Evolutionary conservation across 2,797 vertebrate species (phyloP).

Genomic region (Chelon labrosus): DNA sequence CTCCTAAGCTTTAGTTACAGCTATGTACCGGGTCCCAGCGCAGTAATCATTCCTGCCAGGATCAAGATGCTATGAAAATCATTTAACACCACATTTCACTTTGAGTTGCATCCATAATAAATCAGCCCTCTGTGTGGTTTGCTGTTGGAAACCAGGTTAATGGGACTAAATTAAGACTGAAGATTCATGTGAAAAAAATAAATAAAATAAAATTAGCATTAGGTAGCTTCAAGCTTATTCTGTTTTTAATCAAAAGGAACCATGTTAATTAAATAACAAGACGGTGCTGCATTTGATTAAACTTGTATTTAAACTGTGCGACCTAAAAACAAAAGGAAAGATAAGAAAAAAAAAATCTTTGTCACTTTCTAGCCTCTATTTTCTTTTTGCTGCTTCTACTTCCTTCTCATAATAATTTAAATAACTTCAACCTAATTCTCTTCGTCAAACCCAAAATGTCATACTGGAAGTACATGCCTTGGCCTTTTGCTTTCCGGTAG

Average conservation of each 20-base stretch:
- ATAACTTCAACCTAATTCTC: neutral
- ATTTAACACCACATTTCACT: slow-evolving; percentile 38
- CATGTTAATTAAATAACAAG: slow-evolving; percentile 18
- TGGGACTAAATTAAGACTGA: slow-evolving; percentile 5
- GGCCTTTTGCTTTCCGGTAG: neutral
- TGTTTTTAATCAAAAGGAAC: slow-evolving; percentile 12
- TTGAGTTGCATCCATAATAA: slow-evolving; percentile 28
- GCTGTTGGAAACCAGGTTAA: slow-evolving; percentile 33
- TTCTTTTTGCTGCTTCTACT: neutral
- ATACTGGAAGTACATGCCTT: neutral
- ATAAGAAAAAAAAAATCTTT: neutral
- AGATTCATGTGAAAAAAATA: slow-evolving; percentile 1
- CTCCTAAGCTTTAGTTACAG: neutral
- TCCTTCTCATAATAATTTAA: neutral
- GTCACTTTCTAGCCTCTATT: neutral
- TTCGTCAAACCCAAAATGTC: neutral
- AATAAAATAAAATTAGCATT: slow-evolving; percentile 6
- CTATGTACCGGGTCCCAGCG: neutral
- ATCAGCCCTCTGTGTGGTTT: slow-evolving; percentile 10
- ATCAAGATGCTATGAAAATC: slow-evolving; percentile 6
- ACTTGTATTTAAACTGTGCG: slow-evolving; percentile 2
- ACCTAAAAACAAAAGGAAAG: slow-evolving; percentile 13
- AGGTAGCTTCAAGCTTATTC: slow-evolving; percentile 12
- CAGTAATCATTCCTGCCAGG: neutral
- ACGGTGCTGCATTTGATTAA: slow-evolving; percentile 10